A percentile compares a stretch with the other conserved stretches of the same genome.
These are phyloP conservation scores for Choloepus hoffmanni DNA, from an alignment of 2,113 vertebrate genomes.

Conservation along the genomic window DNA sequence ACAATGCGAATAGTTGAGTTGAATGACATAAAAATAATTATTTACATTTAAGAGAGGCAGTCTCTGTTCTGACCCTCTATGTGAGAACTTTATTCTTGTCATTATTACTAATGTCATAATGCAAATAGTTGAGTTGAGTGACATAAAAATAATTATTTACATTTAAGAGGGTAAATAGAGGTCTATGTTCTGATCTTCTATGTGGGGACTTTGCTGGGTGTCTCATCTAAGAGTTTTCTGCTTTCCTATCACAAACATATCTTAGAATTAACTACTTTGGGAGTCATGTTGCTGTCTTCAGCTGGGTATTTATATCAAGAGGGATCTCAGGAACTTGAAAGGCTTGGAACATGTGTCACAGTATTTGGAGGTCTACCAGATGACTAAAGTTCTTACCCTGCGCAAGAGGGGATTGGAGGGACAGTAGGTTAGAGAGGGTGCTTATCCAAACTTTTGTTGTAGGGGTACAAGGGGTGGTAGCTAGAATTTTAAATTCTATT, in stretches of 20 bases:
- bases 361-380: background rate
- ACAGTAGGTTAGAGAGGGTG: background rate
- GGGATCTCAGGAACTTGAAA: background rate
- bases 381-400: background rate
- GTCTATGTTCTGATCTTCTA: background rate
- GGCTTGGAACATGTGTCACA: background rate
- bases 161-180: background rate
- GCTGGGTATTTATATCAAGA: background rate
- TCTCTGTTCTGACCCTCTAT: background rate
- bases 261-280: background rate
- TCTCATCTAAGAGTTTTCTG: background rate
- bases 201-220: background rate
- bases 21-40: background rate
- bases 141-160: background rate
- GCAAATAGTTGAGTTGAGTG: background rate
- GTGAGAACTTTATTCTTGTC: background rate
- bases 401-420: background rate
- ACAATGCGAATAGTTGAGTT: background rate
- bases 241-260: background rate
- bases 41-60: background rate
- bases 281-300: background rate
- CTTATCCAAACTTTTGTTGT: background rate
- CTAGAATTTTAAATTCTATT: constrained; percentile 6
- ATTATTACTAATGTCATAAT: background rate
- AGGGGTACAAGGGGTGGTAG: background rate